Conservation (phyloP, 2,888 invertebrate genomes). For the Syrista parreyssii region DNA sequence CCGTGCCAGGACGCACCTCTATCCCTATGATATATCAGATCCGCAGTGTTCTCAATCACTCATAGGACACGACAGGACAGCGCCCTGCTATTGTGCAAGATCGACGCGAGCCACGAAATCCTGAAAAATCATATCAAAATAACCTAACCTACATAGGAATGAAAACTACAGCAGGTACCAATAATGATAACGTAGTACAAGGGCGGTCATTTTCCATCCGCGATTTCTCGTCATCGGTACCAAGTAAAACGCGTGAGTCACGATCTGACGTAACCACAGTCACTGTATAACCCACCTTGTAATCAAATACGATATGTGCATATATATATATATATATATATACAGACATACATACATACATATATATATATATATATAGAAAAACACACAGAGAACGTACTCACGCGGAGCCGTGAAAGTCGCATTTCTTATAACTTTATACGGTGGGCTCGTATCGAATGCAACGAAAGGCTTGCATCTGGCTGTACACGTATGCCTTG, state of each 20-base stretch:
- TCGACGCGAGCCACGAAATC: too few species aligned
- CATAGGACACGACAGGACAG: too few species aligned
- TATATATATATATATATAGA: neutral
- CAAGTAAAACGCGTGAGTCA: neutral
- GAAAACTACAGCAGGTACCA: too few species aligned
- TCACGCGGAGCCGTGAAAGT: neutral
- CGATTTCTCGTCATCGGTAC: too few species aligned
- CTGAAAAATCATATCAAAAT: too few species aligned
- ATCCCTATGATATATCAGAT: neutral
- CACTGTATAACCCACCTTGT: neutral
- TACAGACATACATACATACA: neutral
- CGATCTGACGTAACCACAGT: neutral
- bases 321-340: neutral
- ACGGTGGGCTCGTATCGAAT: neutral
- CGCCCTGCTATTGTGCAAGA: too few species aligned
- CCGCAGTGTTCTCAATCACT: too few species aligned
- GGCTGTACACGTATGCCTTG: too few species aligned
- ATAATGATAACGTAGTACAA: too few species aligned
- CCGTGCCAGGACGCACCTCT: slow-evolving; percentile 18
- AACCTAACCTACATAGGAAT: too few species aligned
- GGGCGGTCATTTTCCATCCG: too few species aligned
- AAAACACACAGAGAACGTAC: neutral
- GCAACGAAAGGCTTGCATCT: neutral
- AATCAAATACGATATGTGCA: neutral
- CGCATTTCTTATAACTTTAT: neutral